Conservation (phyloP, 2,888 invertebrate species). For the Drosophila setosimentum region DNA sequence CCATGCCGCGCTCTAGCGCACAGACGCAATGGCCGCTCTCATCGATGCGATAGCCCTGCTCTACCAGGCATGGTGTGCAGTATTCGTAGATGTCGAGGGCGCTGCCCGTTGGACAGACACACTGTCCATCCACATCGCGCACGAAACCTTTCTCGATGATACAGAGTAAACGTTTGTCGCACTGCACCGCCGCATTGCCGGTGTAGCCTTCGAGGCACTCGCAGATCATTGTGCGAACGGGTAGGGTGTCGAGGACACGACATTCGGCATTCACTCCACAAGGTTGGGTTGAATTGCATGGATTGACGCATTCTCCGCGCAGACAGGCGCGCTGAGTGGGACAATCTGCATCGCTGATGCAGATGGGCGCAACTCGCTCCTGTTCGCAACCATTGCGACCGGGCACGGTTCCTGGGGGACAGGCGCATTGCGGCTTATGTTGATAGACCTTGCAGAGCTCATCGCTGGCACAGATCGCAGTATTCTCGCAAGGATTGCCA, state of each 20-base stretch:
- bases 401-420: conserved; percentile 91
- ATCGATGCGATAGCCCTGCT: conserved; percentile 91
- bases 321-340: conserved; percentile 94
- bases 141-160: conserved; percentile 89
- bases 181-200: conserved; percentile 94
- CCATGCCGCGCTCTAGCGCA: conserved; percentile 91
- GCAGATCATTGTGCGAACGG: conserved; percentile 95
- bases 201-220: conserved; percentile 94
- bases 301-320: conserved; percentile 92
- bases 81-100: conserved; percentile 91
- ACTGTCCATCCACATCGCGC: conserved; percentile 88
- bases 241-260: conserved; percentile 91
- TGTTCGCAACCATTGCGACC: conserved; percentile 88
- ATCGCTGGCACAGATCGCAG: conserved; percentile 89
- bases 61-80: conserved; percentile 90
- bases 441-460: conserved; percentile 91
- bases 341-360: conserved; percentile 92
- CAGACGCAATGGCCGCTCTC: conserved; percentile 93
- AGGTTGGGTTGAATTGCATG: conserved; percentile 91
- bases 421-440: conserved; percentile 92
- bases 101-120: conserved; percentile 91
- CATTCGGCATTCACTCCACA: conserved; percentile 93
- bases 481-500: conserved; percentile 90
- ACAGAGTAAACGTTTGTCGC: conserved; percentile 91
- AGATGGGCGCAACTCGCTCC: conserved; percentile 87